phyloP scores from a whole-genome alignment of 1,140 invertebrate species.

The Pentalonia nigronervosa region DNA sequence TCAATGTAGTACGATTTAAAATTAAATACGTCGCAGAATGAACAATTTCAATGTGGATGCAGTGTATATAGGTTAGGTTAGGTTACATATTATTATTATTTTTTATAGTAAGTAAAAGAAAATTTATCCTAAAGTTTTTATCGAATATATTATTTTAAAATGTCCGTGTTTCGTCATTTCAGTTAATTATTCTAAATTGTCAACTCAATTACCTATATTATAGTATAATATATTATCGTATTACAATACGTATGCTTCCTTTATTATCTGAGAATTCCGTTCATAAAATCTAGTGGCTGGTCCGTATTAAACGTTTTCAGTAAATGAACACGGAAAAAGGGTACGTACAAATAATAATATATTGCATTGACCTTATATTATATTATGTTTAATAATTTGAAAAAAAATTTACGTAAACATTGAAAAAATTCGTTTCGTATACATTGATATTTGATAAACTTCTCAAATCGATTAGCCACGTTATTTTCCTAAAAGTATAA shows the following conservation, averaged over 20 bases:
- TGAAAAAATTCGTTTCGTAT: not conserved
- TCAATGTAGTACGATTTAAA: not conserved
- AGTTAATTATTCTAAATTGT: not conserved
- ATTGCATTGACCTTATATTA: not conserved
- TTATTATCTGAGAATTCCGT: not conserved
- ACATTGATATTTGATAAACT: constrained; percentile 8
- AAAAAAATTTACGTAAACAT: not conserved
- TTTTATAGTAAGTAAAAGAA: not conserved
- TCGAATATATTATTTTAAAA: not conserved
- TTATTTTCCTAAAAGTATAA: constrained; percentile 15
- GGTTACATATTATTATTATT: not conserved
- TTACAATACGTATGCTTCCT: not conserved
- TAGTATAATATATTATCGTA: not conserved
- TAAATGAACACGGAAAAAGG: not conserved
- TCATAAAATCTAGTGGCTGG: not conserved
- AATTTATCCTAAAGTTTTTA: not conserved
- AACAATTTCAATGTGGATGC: not conserved
- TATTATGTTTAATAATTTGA: too few relatives aligned
- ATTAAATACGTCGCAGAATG: not conserved
- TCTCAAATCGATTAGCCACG: not conserved
- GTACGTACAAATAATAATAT: not conserved
- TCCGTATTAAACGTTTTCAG: not conserved
- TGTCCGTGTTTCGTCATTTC: not conserved
- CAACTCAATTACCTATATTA: not conserved
- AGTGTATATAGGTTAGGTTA: not conserved